Percentiles rank a stretch among this genome's conserved stretches.
Evolutionary conservation across 2,113 vertebrate species (phyloP).

Genomic region (Oryzias javanicus): DNA sequence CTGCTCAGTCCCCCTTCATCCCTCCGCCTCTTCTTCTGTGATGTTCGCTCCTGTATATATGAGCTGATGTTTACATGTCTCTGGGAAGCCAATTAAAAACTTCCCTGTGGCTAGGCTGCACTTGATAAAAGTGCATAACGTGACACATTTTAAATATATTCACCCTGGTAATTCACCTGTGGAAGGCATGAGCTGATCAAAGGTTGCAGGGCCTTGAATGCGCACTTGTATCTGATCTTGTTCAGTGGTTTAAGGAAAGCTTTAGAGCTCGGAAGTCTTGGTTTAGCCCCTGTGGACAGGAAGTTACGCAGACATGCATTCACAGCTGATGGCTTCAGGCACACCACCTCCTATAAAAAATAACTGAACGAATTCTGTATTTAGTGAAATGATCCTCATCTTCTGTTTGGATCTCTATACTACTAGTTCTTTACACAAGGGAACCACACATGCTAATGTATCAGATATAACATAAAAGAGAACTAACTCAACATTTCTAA

Average conservation of each 20-base stretch:
- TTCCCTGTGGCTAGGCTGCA: conserved; percentile 56
- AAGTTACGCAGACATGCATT: neutral
- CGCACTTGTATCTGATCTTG: conserved; percentile 11
- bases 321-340: neutral
- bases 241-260: conserved; percentile 18
- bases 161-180: conserved; percentile 42
- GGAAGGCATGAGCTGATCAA: conserved; percentile 44
- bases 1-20: conserved; percentile 14
- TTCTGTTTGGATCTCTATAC: no score
- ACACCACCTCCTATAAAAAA: neutral
- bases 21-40: conserved; percentile 36
- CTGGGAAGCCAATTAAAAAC: conserved; percentile 70
- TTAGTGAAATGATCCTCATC: no score
- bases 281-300: conserved; percentile 15
- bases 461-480: no score
- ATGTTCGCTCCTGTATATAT: conserved; percentile 50
- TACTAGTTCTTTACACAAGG: no score
- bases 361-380: neutral
- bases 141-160: conserved; percentile 52
- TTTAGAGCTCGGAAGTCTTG: neutral
- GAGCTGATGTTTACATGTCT: conserved; percentile 62
- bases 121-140: conserved; percentile 44
- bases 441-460: no score
- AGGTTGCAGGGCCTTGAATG: conserved; percentile 20
- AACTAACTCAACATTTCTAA: no score